These are phyloP conservation scores for Tetranychus truncatus DNA, from an alignment of 2,888 invertebrate species.

Conservation along the genomic window DNA sequence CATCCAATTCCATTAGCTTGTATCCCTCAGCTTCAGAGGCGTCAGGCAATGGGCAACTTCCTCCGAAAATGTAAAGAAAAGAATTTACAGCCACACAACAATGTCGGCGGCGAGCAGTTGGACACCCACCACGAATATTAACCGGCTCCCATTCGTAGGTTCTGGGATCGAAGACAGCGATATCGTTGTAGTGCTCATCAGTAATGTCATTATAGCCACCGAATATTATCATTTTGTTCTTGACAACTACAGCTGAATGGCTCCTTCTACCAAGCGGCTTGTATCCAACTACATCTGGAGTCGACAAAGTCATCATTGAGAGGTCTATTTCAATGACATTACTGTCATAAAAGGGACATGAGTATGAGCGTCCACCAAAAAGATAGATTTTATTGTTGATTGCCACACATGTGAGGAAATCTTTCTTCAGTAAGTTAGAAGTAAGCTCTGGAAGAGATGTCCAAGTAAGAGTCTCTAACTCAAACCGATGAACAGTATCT, in stretches of 20 bases:
- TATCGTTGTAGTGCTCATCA: slow-evolving; percentile 61
- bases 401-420: slow-evolving; percentile 70
- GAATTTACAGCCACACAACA: slow-evolving; percentile 46
- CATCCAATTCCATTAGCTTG: too few relatives aligned
- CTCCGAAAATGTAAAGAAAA: too few relatives aligned
- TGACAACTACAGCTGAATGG: slow-evolving; percentile 69
- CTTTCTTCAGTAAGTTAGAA: slow-evolving; percentile 50
- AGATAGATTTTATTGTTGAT: slow-evolving; percentile 62
- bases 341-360: slow-evolving; percentile 52
- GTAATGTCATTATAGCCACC: slow-evolving; percentile 66
- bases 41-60: too few relatives aligned
- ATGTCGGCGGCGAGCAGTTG: slow-evolving; percentile 38
- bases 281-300: slow-evolving; percentile 42
- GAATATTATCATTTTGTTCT: slow-evolving; percentile 62
- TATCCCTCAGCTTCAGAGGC: too few relatives aligned
- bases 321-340: slow-evolving; percentile 47
- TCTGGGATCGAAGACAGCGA: slow-evolving; percentile 45
- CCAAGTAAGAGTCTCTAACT: too few relatives aligned
- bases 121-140: too few relatives aligned
- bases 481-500: neutral
- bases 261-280: slow-evolving; percentile 60
- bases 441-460: slow-evolving; percentile 19
- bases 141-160: too few relatives aligned
- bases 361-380: slow-evolving; percentile 61
- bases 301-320: slow-evolving; percentile 48